Conservation (phyloP, 2,888 invertebrate species). For the Zelleria hepariella region DNA sequence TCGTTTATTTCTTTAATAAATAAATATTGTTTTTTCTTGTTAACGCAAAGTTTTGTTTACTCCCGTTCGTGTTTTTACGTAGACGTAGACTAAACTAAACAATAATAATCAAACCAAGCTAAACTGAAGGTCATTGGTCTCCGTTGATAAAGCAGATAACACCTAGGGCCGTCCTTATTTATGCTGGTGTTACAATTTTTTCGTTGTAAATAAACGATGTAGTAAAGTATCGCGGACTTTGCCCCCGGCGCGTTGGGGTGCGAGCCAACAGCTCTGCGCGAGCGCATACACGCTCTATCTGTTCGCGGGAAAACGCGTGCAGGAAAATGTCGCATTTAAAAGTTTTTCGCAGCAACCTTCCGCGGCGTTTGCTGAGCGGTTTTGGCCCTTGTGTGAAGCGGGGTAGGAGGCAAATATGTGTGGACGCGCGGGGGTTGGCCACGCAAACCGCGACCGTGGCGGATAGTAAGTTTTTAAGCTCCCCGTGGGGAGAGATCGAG, state of each 20-base stretch:
- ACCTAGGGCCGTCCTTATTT: slow-evolving; percentile 1
- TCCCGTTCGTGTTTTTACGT: neutral
- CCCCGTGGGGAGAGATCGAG: slow-evolving; percentile 64
- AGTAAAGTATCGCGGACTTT: slow-evolving; percentile 58
- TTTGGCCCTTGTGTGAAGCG: slow-evolving; percentile 17
- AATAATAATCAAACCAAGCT: neutral
- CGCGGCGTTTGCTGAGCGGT: slow-evolving; percentile 44
- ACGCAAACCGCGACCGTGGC: slow-evolving; percentile 44
- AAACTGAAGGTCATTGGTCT: neutral
- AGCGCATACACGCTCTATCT: slow-evolving; percentile 18
- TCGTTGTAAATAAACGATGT: slow-evolving; percentile 29
- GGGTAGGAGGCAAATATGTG: slow-evolving; percentile 21
- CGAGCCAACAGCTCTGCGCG: slow-evolving; percentile 45
- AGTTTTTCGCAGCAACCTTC: slow-evolving; percentile 57
- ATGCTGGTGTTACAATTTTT: slow-evolving; percentile 19
- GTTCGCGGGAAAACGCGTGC: slow-evolving; percentile 38
- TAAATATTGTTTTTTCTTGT: neutral
- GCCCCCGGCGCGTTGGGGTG: slow-evolving; percentile 27
- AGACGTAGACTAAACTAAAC: neutral
- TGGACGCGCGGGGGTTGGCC: slow-evolving; percentile 34
- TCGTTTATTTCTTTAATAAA: neutral
- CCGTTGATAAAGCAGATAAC: neutral
- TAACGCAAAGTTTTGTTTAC: neutral
- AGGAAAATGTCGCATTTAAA: slow-evolving; percentile 57
- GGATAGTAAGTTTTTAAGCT: slow-evolving; percentile 42